Base-by-base conservation (phyloP, 2,888 invertebrate genomes). In the Nomada ferruginata region DNA sequence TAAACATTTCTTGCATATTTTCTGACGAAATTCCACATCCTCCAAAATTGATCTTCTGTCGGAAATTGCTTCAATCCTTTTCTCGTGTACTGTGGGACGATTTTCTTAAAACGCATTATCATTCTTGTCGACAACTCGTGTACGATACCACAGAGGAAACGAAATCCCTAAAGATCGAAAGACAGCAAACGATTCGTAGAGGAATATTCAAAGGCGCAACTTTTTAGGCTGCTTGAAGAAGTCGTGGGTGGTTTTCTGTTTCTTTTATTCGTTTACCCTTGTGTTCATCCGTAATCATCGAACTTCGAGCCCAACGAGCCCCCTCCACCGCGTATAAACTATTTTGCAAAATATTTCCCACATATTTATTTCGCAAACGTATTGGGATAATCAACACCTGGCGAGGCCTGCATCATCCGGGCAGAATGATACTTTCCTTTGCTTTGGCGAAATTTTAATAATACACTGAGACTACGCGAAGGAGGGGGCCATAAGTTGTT, bases 401-500 rank as follows among this genome's bases (percentile, higher is more conserved):
- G 2, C 20, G 9, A 15, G 23, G 13, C 13, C 36, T 44, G 5
- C 2, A 1, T n/a, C n/a, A n/a, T 11, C 13, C 2, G 10, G 20
- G 13, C 59, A 29, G 9, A 13, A n/a, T 50, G 13, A 11, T 20
- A 5, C 18, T 20, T 9, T 26, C 4, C 13, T 20, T 26, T 15
- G 18, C 26, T 61, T n/a, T 2, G 13, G 52, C 18, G 26, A 68
- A 26, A 60, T 60, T 61, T 20, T 10, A 26, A 44, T 13, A 26
- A 61, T 69, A 20, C 13, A 13, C 47, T 18, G 53, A n/a, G 26
- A 26, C 4, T 55, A 36, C 59, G 59, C 70, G 60, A 70, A 76
- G 70, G 76, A 76, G 26, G 60, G 76, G 76, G 42, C 60, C 70
- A 18, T 44, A 44, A 50, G 29, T 55, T 60, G 29, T 53, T 50